Base-by-base conservation (phyloP, 2,113 vertebrate genomes). In the Serinus canaria region DNA sequence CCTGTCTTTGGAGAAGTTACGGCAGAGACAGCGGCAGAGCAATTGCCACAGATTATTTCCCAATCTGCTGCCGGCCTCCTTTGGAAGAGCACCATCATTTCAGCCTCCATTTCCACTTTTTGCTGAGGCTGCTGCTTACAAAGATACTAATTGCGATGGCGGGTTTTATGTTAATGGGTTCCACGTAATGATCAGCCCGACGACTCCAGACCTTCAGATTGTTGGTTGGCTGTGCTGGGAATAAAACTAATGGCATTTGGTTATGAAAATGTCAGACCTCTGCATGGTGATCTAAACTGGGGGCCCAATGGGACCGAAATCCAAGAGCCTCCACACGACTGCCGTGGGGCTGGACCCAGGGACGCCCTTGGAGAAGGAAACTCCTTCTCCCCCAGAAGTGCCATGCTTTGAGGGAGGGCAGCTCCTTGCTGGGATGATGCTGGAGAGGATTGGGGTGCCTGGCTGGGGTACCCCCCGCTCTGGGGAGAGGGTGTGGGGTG, bases 111-210 rank as follows among this genome's bases (percentile, higher is more conserved):
- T 80, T 70, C 94, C 94, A 81, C 85, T 93, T 96, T 92, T 86
- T 93, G 95, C 93, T 80, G 83, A 97, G 93, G 85, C 93, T 86
- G 95, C 90, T 74, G 88, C 94, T 94, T 92, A 62, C 88, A 68
- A 89, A 90, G 94, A 93, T 90, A 55, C 94, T 94, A 95, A 96
- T 93, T 95, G 94, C 79, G 11, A 95, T 73, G 95, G 94, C 24
- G 33, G 72, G 88, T 88, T 96, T 96, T 93, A 90, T 95, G 93
- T 90, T 97, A 90, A 96, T 95, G 72, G 79, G 52, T 81, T 89
- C 78, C 89, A 81, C 39, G 13, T 87, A 95, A 94, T 30, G 75
- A 95, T 93, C 88, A 92, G 66, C 88, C 72, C 25, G 6, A 49
- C 52, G 49, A 83, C 84, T 77, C 0, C 10, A 94, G 90, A 80